Evolutionary conservation across 1,140 invertebrate species (phyloP), one percentile per base, ranked within the genome.

Genomic region (Helicoverpa zea): DNA sequence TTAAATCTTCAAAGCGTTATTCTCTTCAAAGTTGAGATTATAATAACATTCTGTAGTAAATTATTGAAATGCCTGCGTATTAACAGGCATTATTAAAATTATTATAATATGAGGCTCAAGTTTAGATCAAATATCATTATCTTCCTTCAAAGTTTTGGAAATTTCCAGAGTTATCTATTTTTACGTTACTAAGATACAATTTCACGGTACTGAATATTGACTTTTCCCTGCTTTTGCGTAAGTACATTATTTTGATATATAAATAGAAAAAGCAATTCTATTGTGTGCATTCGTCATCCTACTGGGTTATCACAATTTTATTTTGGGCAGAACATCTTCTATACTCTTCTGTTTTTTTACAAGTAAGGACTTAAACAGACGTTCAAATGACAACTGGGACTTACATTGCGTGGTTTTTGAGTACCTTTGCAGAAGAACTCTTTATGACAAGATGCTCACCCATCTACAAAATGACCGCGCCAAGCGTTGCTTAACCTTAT

Each of bases 21-120:
- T 63, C 35, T 16, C 35, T 52, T 70, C 66, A 70, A 70, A 70
- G 52, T 70, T 29, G 14, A n/a, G 30, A 14, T 30, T 54, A 70
- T 54, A 30, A 70, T 14, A 54, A 70, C 18, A 70, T 30, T 70
- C 66, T 13, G 47, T 18, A n/a, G 35, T 12, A 66, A 49, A 66
- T 66, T 18, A 66, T 66, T 66, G 66, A 54, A 70, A 70, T 70
- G 47, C 49, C 66, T 29, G 29, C 11, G 49, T 54, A 52, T 29
- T 70, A 64, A 64, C n/a, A 54, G 49, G 49, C 49, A 70, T 70
- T 47, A 70, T 70, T 70, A 70, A 70, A 70, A 52, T 70, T 49
- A 52, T 70, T 49, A 70, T 52, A 49, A 54, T 70, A 70, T 23
- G 52, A 70, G 18, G 61, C 61, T 64, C 29, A 54, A 54, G 18